Evolutionary conservation across 2,113 vertebrate genomes (phyloP).

Genomic region (Cyanoderma ruficeps): DNA sequence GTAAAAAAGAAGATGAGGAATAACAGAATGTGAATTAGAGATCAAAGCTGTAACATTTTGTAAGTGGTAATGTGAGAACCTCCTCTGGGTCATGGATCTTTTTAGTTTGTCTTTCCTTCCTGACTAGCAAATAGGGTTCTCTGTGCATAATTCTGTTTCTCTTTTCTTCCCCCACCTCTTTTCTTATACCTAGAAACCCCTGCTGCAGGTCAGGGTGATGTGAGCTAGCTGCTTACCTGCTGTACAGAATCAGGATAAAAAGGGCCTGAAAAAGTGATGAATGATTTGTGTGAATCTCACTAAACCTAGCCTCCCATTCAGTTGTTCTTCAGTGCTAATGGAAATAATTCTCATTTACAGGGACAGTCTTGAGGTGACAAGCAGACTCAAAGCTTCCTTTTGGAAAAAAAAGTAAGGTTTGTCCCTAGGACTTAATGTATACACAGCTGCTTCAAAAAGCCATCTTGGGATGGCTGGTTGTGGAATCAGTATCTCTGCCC

Average conservation of each 20-base stretch:
- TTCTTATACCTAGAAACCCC: not conserved
- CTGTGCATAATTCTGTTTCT: not conserved
- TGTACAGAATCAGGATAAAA: not conserved
- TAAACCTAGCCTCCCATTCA: not conserved
- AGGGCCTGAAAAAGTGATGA: not conserved
- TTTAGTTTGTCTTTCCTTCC: not conserved
- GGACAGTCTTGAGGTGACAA: not conserved
- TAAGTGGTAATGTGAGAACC: not conserved
- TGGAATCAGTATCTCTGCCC: not conserved
- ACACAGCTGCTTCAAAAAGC: not conserved
- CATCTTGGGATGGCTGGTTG: not conserved
- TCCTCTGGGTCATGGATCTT: not conserved
- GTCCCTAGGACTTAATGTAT: not conserved
- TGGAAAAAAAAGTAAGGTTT: not conserved
- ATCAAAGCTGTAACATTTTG: slow-evolving; percentile 7
- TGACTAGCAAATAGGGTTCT: not conserved
- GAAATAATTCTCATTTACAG: not conserved
- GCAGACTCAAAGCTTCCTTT: not conserved
- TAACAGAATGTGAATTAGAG: not conserved
- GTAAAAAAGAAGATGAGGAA: not conserved
- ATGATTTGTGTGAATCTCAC: not conserved
- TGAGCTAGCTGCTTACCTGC: not conserved
- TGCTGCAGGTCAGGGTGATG: not conserved
- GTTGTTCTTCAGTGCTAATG: not conserved
- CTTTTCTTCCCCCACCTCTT: not conserved